Percentiles rank a stretch among this genome's conserved stretches.
phyloP scores from a whole-genome alignment of 2,797 vertebrate genomes.

The Ctenochaetus hawaiiensis region DNA sequence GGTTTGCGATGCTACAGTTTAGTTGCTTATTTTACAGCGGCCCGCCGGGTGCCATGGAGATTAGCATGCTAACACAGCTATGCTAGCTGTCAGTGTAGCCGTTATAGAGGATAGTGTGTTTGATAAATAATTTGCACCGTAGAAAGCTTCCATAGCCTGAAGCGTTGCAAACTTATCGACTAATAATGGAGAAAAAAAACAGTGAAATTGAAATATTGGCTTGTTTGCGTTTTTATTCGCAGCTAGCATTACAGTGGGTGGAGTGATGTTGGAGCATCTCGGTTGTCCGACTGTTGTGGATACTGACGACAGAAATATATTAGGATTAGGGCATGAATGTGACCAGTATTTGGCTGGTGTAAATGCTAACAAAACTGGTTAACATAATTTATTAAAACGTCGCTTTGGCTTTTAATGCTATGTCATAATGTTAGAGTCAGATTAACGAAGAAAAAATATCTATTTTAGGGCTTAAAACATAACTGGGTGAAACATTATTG shows the following conservation, averaged over 20 bases:
- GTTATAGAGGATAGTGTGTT: slow-evolving; percentile 22
- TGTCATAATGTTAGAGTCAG: not conserved
- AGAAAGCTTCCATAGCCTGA: not conserved
- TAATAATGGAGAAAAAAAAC: accelerated
- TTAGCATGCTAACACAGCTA: slow-evolving; percentile 73
- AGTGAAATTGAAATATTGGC: not conserved
- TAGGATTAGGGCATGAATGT: not conserved
- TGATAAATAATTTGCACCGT: not conserved
- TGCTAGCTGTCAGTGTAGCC: slow-evolving; percentile 15
- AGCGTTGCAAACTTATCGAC: accelerated
- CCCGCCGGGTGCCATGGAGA: slow-evolving; percentile 71
- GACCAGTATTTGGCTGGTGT: not conserved
- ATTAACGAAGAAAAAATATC: not conserved
- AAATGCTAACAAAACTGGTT: not conserved
- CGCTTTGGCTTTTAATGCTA: not conserved
- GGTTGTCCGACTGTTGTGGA: slow-evolving; percentile 17
- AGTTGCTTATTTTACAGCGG: slow-evolving; percentile 41
- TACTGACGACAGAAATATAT: not conserved
- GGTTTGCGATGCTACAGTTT: slow-evolving; percentile 39
- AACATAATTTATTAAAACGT: not conserved
- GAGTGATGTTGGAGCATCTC: slow-evolving; percentile 25
- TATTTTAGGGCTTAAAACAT: not conserved
- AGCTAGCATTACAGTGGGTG: slow-evolving; percentile 20
- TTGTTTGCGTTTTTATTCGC: not conserved
- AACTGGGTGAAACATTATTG: not conserved